A percentile compares a stretch with the other conserved stretches of the same genome.
Evolutionary conservation across 2,113 vertebrate species (phyloP).

Genomic region (Manacus vitellinus): DNA sequence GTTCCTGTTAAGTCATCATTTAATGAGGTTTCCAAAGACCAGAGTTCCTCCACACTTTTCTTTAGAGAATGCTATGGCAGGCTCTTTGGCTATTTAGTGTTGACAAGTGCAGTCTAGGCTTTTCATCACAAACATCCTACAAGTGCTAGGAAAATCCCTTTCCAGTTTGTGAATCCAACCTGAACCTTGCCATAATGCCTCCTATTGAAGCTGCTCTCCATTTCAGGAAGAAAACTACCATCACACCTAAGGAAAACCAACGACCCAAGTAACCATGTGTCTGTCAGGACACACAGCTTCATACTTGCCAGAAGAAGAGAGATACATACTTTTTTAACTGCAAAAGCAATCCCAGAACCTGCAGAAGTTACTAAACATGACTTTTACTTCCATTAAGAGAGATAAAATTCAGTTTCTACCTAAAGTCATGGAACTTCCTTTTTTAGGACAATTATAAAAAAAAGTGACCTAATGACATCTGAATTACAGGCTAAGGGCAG

Average conservation of each 20-base stretch:
- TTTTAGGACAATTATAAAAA: not conserved
- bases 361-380: not conserved
- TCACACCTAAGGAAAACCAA: not conserved
- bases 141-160: not conserved
- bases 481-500: not conserved
- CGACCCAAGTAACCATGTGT: fast-evolving
- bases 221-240: not conserved
- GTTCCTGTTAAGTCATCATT: not conserved
- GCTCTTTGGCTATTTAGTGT: not conserved
- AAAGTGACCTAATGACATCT: not conserved
- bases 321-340: not conserved
- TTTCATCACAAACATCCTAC: not conserved
- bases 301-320: not conserved
- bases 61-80: not conserved
- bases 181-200: not conserved
- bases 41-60: not conserved
- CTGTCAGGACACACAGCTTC: not conserved
- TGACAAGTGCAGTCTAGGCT: not conserved
- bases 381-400: not conserved
- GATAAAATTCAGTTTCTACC: not conserved
- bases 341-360: not conserved
- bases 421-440: not conserved
- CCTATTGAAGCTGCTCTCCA: fast-evolving
- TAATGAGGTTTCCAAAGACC: not conserved
- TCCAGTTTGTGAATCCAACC: not conserved